Evolutionary conservation across 2,113 vertebrate genomes (phyloP).

Genomic region (Orthonyx spaldingii): DNA sequence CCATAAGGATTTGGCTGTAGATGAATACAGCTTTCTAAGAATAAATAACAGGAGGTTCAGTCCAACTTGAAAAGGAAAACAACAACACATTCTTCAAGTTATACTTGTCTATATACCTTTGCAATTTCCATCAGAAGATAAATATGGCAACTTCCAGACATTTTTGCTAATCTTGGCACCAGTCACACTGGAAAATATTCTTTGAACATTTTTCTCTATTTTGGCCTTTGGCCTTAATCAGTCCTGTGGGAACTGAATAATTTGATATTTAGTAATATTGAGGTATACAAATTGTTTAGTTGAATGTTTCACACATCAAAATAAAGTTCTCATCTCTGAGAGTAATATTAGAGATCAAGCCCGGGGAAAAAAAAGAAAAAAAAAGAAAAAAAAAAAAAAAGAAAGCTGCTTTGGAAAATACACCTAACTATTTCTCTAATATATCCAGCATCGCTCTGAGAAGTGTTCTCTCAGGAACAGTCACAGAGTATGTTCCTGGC

Average conservation of each 20-base stretch:
- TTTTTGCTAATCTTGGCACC: conserved; percentile 53
- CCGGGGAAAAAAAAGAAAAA: background rate
- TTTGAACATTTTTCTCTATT: conserved; percentile 24
- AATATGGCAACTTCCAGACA: conserved; percentile 48
- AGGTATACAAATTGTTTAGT: conserved; percentile 17
- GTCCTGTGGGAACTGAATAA: conserved; percentile 28
- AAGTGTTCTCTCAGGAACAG: background rate
- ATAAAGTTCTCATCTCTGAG: background rate
- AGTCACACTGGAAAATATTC: conserved; percentile 20
- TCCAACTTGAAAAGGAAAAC: conserved; percentile 25
- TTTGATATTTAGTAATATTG: conserved; percentile 36
- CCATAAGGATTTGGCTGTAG: conserved; percentile 28
- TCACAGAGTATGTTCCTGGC: background rate
- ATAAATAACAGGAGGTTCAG: conserved; percentile 25
- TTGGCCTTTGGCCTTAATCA: background rate
- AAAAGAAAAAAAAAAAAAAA: background rate
- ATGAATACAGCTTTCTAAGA: conserved; percentile 48
- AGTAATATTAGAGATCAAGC: background rate
- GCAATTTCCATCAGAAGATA: conserved; percentile 45
- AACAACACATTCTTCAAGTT: conserved; percentile 50
- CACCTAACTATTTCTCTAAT: background rate
- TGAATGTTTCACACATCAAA: conserved; percentile 20
- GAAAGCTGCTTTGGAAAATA: background rate
- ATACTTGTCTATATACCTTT: conserved; percentile 46
- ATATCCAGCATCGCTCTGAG: background rate